Evolutionary conservation across 2,888 invertebrate species (phyloP).

Genomic region (Orthonychiurus folsomi): DNA sequence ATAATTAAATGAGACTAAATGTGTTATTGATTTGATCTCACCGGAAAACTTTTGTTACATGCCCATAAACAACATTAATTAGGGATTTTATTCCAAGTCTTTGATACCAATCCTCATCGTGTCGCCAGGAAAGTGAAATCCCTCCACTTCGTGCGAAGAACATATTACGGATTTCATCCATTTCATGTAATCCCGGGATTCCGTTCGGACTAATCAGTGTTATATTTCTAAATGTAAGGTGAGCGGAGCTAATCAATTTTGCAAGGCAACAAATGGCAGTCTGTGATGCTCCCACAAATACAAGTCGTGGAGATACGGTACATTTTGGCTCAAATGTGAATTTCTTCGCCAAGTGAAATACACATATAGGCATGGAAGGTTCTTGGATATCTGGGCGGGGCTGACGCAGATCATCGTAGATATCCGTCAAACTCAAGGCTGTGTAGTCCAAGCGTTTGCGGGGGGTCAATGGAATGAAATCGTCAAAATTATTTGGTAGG

Average conservation of each 20-base stretch:
- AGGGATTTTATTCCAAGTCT: constrained; percentile 50
- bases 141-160: constrained; percentile 53
- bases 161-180: constrained; percentile 43
- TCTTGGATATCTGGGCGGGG: constrained; percentile 25
- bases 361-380: constrained; percentile 20
- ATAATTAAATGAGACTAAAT: not conserved
- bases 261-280: constrained; percentile 57
- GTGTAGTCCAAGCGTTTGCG: constrained; percentile 39
- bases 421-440: constrained; percentile 22
- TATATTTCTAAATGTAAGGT: constrained; percentile 59
- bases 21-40: constrained; percentile 40
- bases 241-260: constrained; percentile 48
- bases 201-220: constrained; percentile 61
- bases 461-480: constrained; percentile 44
- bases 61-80: constrained; percentile 57
- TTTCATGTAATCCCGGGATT: constrained; percentile 48
- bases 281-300: constrained; percentile 58
- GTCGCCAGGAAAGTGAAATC: constrained; percentile 51
- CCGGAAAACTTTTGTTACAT: constrained; percentile 54
- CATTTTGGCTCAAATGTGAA: constrained; percentile 44
- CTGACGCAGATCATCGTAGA: constrained; percentile 28
- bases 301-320: constrained; percentile 53
- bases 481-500: constrained; percentile 41
- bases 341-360: constrained; percentile 31
- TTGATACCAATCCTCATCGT: constrained; percentile 46